Evolutionary conservation across 2,888 invertebrate genomes (phyloP).

Genomic region (Charanyca ferruginea): DNA sequence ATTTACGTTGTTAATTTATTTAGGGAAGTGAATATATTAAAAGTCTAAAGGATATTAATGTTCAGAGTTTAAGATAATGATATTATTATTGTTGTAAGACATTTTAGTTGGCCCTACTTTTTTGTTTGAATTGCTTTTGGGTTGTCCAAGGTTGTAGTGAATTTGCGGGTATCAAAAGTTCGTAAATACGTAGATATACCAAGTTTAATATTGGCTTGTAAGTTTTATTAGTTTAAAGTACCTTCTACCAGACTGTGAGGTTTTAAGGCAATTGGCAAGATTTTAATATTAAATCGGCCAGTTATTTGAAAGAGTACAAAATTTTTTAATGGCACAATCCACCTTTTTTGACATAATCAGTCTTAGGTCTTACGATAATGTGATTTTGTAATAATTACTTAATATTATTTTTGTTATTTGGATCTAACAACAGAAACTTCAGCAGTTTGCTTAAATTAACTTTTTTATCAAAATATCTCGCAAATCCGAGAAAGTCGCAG

Average conservation of each 20-base stretch:
- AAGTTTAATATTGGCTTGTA: neutral
- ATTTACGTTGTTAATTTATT: constrained; percentile 81
- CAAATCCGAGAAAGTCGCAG: no score
- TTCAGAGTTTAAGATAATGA: constrained; percentile 71
- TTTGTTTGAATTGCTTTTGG: constrained; percentile 32
- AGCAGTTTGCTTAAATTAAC: no score
- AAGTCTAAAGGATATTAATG: constrained; percentile 75
- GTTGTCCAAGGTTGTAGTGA: neutral
- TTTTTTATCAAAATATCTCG: no score
- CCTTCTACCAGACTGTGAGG: neutral
- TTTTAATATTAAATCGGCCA: neutral
- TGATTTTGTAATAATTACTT: no score
- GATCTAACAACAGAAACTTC: no score
- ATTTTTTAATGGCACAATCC: no score
- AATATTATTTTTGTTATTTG: no score
- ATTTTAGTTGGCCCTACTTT: constrained; percentile 37
- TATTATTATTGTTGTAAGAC: constrained; percentile 48
- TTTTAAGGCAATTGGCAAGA: no score
- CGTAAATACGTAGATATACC: neutral
- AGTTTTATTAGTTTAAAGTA: neutral
- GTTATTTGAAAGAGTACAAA: no score
- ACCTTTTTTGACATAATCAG: no score
- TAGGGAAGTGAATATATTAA: constrained; percentile 76
- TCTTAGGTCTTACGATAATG: no score
- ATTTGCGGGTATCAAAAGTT: constrained; percentile 13